Evolutionary conservation across 2,888 invertebrate genomes (phyloP).

Genomic region (Drosophila neutralis): DNA sequence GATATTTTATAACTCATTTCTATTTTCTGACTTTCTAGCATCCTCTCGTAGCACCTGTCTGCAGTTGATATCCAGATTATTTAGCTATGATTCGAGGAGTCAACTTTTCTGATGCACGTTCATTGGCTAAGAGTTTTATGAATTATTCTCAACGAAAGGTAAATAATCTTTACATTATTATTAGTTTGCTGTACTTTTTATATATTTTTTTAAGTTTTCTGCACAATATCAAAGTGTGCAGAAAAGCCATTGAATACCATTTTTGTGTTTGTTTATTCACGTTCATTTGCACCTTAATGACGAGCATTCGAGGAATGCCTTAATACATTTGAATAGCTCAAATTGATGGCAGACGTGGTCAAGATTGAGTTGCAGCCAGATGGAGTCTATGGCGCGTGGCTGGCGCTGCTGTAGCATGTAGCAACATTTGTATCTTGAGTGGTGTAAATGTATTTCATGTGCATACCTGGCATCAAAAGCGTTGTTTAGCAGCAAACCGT

Average conservation of each 20-base stretch:
- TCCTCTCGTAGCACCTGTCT: too few species aligned
- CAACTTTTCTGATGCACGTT: too few species aligned
- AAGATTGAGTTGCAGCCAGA: background rate
- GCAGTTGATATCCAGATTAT: too few species aligned
- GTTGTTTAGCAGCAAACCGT: slow-evolving; percentile 74
- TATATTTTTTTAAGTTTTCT: background rate
- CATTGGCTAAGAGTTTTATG: too few species aligned
- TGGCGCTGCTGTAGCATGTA: too few species aligned
- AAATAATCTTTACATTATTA: background rate
- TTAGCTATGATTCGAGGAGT: too few species aligned
- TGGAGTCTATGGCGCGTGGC: background rate
- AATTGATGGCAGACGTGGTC: background rate
- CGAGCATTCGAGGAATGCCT: background rate
- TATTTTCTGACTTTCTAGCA: background rate
- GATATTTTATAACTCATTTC: too few species aligned
- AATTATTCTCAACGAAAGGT: too few species aligned
- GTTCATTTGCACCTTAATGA: background rate
- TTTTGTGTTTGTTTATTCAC: background rate
- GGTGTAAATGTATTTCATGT: slow-evolving; percentile 10
- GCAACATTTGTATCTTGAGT: background rate
- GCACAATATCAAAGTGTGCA: background rate
- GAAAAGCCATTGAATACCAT: background rate
- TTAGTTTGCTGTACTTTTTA: background rate
- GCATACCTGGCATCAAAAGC: slow-evolving; percentile 81
- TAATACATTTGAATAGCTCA: background rate